Percentiles rank a stretch among this genome's conserved stretches.
These are phyloP conservation scores for Protodeltote pygarga DNA, from an alignment of 2,888 invertebrate species.

Conservation along the genomic window DNA sequence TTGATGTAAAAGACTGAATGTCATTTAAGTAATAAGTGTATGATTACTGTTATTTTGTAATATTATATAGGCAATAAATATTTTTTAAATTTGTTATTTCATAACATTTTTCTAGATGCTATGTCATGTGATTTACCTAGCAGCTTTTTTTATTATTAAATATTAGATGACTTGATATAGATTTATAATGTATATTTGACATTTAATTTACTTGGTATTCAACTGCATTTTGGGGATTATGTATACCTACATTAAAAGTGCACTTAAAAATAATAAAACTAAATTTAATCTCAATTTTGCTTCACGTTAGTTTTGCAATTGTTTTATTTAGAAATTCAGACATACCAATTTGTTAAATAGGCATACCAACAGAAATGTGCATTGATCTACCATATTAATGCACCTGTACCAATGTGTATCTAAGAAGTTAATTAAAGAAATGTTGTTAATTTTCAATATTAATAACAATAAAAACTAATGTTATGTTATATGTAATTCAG, in stretches of 20 bases:
- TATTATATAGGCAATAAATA: constrained; percentile 65
- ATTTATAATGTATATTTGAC: constrained; percentile 21
- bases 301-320: constrained; percentile 10
- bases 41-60: constrained; percentile 74
- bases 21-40: constrained; percentile 76
- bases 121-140: constrained; percentile 60
- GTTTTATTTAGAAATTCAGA: constrained; percentile 1
- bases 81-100: constrained; percentile 50
- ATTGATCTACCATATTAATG: constrained; percentile 38
- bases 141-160: constrained; percentile 53
- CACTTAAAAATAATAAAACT: constrained; percentile 31
- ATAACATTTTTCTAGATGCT: constrained; percentile 48
- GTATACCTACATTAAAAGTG: constrained; percentile 31
- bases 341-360: no score
- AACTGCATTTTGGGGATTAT: constrained; percentile 29
- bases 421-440: constrained; percentile 23
- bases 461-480: constrained; percentile 31
- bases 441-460: constrained; percentile 19
- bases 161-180: constrained; percentile 36
- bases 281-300: constrained; percentile 8
- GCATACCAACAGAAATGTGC: constrained; percentile 25
- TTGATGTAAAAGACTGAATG: constrained; percentile 86
- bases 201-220: constrained; percentile 23
- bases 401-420: constrained; percentile 39
- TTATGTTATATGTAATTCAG: constrained; percentile 24